Base-by-base conservation (phyloP, 2,888 invertebrate genomes). In the Dasypolia templi region DNA sequence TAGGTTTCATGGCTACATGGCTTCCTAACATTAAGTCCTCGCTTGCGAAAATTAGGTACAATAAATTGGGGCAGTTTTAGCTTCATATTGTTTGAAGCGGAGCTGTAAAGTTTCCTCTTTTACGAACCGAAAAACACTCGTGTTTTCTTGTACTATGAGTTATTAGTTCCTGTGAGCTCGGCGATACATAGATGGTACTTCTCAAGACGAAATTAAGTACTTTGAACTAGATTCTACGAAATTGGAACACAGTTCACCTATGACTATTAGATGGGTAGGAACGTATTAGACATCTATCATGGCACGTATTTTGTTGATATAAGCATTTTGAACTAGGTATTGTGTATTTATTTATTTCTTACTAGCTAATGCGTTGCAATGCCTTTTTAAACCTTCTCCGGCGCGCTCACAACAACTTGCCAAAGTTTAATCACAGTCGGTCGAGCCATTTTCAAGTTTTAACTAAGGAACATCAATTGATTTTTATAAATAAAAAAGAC, bases 1-100 rank as follows among this genome's bases (percentile, higher is more conserved):
- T 86, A 90, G 86, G 85, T 89, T 79, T 87, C 83, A 83, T 89
- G 86, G 87, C 83, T 85, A 87, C 86, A 88, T 84, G 84, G 75
- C 78, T 79, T 86, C 80, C 81, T 86, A 82, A 73, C 80, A 83
- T 84, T 82, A 84, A 75, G 82, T 73, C 63, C 61, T 46, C 64
- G 79, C 77, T 87, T 73, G 83, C 65, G 81, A 80, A 87, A 88
- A 87, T 89, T 86, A 83, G 84, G 81, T 56, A 62, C 64, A 72
- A 81, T 78, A 87, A 88, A 87, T 89, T 85, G 74, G 75, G 75
- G 51, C 62, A 65, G 26, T 78, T 80, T 82, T 75, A 67, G 66
- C 75, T 81, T 82, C 59, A 75, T 63, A 79, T 75, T 81, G 51
- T 83, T 77, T 64, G 73, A 32, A 59, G 63, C 17, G 46, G 29